These are phyloP conservation scores for Actinia equina DNA, from an alignment of 64 coral and sea anemone genomes.

Conservation along the genomic window DNA sequence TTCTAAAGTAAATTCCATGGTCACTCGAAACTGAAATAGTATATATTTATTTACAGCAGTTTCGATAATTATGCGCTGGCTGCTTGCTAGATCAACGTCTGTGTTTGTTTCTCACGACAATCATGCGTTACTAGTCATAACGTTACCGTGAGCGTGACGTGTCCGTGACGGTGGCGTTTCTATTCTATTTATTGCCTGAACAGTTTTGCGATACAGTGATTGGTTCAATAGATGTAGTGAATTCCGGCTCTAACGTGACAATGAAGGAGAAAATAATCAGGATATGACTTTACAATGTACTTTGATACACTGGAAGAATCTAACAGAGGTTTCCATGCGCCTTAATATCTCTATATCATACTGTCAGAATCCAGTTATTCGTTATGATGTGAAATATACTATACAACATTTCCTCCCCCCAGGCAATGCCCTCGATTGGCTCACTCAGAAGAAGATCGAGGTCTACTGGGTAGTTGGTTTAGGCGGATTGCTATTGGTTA, in stretches of 20 bases:
- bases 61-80: not conserved
- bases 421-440: not conserved
- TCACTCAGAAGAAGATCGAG: not conserved
- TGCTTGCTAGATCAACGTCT: too few relatives aligned
- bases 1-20: not conserved
- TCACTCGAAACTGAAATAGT: not conserved
- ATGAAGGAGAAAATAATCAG: not conserved
- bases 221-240: not conserved
- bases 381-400: not conserved
- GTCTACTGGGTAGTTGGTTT: not conserved
- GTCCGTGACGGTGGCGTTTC: too few relatives aligned
- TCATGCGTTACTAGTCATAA: too few relatives aligned
- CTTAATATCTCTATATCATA: too few relatives aligned
- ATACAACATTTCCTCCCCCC: not conserved
- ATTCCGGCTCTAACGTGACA: not conserved
- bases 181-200: too few relatives aligned
- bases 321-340: too few relatives aligned
- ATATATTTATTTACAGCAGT: not conserved
- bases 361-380: too few relatives aligned
- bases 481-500: conserved; percentile 1
- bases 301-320: too few relatives aligned
- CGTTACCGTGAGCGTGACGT: too few relatives aligned
- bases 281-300: too few relatives aligned
- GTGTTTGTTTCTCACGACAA: too few relatives aligned
- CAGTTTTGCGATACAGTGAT: too few relatives aligned